phyloP scores from a whole-genome alignment of 2,113 vertebrate genomes.

The Scalopus aquaticus region DNA sequence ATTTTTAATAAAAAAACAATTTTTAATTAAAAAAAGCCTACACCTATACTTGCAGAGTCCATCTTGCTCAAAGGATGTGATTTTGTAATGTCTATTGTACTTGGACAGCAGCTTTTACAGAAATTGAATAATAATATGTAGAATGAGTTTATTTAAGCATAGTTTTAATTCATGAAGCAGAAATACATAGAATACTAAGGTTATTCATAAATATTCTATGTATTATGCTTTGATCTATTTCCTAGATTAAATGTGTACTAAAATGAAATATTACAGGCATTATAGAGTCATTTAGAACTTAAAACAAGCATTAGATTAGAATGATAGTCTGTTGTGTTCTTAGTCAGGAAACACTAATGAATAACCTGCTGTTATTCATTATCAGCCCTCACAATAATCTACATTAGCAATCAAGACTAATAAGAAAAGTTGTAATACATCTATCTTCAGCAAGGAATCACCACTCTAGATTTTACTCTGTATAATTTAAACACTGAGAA shows the following conservation, averaged over 20 bases:
- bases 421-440: slow-evolving; percentile 40
- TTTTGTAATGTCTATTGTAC: not conserved
- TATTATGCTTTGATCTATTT: too few relatives aligned
- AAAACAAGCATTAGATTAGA: slow-evolving; percentile 67
- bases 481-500: slow-evolving; percentile 66
- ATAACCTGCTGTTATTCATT: slow-evolving; percentile 66
- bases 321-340: slow-evolving; percentile 45
- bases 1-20: too few relatives aligned
- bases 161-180: slow-evolving; percentile 39
- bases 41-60: not conserved
- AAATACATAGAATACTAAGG: not conserved
- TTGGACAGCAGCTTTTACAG: not conserved
- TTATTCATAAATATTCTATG: too few relatives aligned
- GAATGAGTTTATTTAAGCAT: slow-evolving; percentile 11
- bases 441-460: slow-evolving; percentile 69
- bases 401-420: slow-evolving; percentile 69
- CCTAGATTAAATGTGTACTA: too few relatives aligned
- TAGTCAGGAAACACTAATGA: slow-evolving; percentile 71
- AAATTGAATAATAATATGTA: not conserved
- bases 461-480: slow-evolving; percentile 49
- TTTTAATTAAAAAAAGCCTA: not conserved
- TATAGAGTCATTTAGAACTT: slow-evolving; percentile 59
- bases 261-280: slow-evolving; percentile 20
- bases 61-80: not conserved
- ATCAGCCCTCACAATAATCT: slow-evolving; percentile 55